Evolutionary conservation across 2,888 invertebrate genomes (phyloP), one percentile per base, ranked within the genome.

Genomic region (Mechanitis mazaeus): DNA sequence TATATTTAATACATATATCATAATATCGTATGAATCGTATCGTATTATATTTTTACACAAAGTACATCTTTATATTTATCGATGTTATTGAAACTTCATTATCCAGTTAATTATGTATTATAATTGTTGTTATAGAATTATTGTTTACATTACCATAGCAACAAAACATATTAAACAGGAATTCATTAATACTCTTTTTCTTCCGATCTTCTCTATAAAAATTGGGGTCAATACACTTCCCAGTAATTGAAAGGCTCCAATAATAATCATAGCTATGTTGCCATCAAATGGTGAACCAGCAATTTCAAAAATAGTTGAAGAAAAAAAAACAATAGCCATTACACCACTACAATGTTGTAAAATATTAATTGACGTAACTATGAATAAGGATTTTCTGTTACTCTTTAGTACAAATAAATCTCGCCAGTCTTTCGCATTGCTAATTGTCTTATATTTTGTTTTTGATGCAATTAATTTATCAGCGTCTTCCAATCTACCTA

Each of bases 351-450:
- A 33, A 2, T 64, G 59, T 5, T 66, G 64, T 0, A 83, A 58
- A 3, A 78, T 71, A 4, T 72, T 69, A 33, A 83, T 65, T 2
- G 67, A 63, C 0, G 74, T 31, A 0, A 77, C 74, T 38, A 82
- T 78, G 1, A 76, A 67, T 3, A 83, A 42, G 0, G 82, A 78
- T 62, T 69, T 75, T 67, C 74, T 75, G 33, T 83, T 84, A 11
- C 75, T 73, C 60, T 69, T 76, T 0, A 77, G n/a, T 0, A 71
- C 72, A 33, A 77, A 70, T 20, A 84, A 71, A 38, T 82, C 78
- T 1, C 68, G 69, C 74, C 79, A 74, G 62, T 72, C 69, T 55
- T 70, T 33, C 54, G 57, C 66, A 28, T 59, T 61, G 2, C 59
- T 70, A 1, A 64, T 64, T 28, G 72, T 63, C 33, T 71, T 55